Base-by-base conservation (phyloP, 1,140 invertebrate species). In the Macrosteles quadrilineatus region DNA sequence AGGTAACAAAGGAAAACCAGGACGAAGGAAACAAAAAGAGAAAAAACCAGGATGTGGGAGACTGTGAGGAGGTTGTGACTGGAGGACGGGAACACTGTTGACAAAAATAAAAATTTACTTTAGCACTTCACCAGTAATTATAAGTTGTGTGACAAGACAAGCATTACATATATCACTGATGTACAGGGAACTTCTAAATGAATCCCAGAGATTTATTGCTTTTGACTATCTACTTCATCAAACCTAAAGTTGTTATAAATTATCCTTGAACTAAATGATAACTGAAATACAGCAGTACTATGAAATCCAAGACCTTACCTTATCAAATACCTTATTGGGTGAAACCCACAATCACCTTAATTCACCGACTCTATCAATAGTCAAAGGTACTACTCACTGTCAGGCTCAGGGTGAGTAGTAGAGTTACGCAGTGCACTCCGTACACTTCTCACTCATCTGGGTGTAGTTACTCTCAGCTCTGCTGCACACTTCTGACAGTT, bases 1-100 rank as follows among this genome's bases (percentile, higher is more conserved):
- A 14, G 27, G 25, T 59, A 59, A 29, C 55, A 59, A 23, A 59
- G 55, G 55, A 59, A 27, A n/a, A 59, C 55, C 2, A 59, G 25
- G 55, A 29, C 27, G 9, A 59, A 59, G 55, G 55, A 59, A 2
- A 59, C 3, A 4, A 2, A 14, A 29, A 25, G 11, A 14, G 23
- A 23, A 29, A 59, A 14, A 59, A 25, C 55, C 2, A 59, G n/a
- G 9, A 59, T 29, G 25, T 59, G 55, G 6, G 27, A 59, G 6
- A 59, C 6, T 4, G 27, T 14, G 23, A 25, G 27, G 55, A 25
- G 27, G 9, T 25, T 25, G 2, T 59, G 2, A 29, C 27, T 59
- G 12, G n/a, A 59, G 55, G 23, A 11, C 9, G 21, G 21, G 23
- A 30, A 14, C 55, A 59, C 12, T 23, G 27, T 59, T 2, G 27